Evolutionary conservation across 2,797 vertebrate genomes (phyloP).

Genomic region (Paramormyrops hopkinsi): DNA sequence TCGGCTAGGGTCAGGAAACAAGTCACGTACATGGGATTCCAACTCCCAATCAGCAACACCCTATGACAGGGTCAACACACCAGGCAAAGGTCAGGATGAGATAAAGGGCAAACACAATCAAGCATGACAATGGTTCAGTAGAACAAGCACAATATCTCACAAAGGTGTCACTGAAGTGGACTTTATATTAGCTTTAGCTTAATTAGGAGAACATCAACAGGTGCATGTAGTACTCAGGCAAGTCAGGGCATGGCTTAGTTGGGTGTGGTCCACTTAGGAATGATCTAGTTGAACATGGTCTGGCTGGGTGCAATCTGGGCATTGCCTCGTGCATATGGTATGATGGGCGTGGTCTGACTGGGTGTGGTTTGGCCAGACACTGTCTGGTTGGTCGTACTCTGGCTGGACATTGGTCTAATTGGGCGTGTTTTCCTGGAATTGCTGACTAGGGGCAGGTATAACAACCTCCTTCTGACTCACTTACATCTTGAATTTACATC

Average conservation of each 20-base stretch:
- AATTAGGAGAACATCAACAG: neutral
- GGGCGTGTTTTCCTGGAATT: neutral
- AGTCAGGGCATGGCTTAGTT: neutral
- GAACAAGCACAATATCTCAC: neutral
- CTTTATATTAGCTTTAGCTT: neutral
- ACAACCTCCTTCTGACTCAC: neutral
- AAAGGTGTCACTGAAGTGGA: neutral
- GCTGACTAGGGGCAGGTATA: neutral
- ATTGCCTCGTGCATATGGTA: neutral
- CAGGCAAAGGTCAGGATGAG: neutral
- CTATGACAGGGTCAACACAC: neutral
- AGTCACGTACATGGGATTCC: neutral
- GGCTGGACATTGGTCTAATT: neutral
- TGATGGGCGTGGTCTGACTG: neutral
- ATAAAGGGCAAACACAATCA: slow-evolving; percentile 1
- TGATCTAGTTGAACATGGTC: neutral
- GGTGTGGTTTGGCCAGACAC: neutral
- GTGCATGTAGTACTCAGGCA: neutral
- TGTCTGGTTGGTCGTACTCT: neutral
- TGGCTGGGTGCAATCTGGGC: neutral
- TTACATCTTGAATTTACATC: neutral
- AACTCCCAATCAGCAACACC: neutral
- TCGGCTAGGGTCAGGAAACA: neutral
- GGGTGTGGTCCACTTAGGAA: neutral
- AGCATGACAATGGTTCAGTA: neutral